Evolutionary conservation across 2,113 vertebrate species (phyloP), one percentile per base, ranked within the genome.

Genomic region (Stigmatopora argus): DNA sequence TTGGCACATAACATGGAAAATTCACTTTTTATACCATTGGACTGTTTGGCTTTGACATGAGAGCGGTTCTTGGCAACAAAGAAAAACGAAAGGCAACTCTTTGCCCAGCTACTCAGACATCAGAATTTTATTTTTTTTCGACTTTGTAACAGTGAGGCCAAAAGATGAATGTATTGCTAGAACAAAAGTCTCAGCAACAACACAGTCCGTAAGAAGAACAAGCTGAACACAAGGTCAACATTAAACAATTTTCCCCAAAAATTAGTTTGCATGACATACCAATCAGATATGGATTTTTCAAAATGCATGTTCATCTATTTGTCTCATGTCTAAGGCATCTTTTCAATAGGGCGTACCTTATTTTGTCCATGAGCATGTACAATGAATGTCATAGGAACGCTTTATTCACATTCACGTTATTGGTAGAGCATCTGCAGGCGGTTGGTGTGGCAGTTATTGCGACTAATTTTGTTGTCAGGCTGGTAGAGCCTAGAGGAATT

Each of bases 341-440:
- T 12, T 62, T 56, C 8, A 5, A 61, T 3, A 1, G 6, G 58
- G n/a, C 1, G 7, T 45, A 52, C 14, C 49, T 51, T 2, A 15
- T 65, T 59, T 21, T 52, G 12, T 47, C 17, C 52, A 53, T 13
- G 12, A 17, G 5, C 31, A 31, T 45, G 3, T n/a, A 23, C 17
- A 15, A 3, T 66, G 19, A 59, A 44, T 5, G 35, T 52, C 35
- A 58, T 14, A 55, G 65, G 35, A 47, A 60, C 34, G 17, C 64
- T 31, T 6, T 15, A 48, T 13, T 62, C n/a, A 13, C 14, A 45
- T 19, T 60, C n/a, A 19, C 14, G 52, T 78, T 83, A 89, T 77
- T 97, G 96, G 69, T 97, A 96, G 65, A 97, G 93, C 75, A 97
- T 90, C 15, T 94, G 95, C 72, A 97, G 93, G 19, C 93, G 91